A percentile compares a stretch with the other conserved stretches of the same genome.
Conservation (phyloP, 2,888 invertebrate species). For the Clistopyga incitator region DNA sequence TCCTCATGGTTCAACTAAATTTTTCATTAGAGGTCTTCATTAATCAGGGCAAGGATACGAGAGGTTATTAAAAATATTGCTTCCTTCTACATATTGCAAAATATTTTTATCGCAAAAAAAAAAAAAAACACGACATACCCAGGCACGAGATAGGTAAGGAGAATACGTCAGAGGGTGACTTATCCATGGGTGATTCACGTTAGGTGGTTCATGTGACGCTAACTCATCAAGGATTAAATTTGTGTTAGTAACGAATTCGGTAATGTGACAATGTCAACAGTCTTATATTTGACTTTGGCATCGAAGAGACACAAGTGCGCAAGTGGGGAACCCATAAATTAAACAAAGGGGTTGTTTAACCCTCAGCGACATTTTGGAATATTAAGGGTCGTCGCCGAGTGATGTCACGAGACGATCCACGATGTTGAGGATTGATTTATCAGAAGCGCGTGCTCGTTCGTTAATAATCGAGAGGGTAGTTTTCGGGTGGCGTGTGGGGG, state of each 20-base stretch:
- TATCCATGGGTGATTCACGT: neutral
- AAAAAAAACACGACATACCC: no score
- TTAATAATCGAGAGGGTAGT: slow-evolving; percentile 39
- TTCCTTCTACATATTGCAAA: no score
- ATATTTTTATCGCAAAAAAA: no score
- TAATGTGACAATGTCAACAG: neutral
- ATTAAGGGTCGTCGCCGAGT: neutral
- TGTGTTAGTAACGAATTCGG: no score
- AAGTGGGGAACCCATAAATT: neutral
- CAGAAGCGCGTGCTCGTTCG: slow-evolving; percentile 33
- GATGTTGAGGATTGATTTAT: slow-evolving; percentile 25
- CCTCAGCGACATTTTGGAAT: neutral
- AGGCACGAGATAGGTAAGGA: no score
- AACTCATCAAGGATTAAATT: neutral
- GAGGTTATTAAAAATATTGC: neutral
- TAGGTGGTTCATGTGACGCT: neutral
- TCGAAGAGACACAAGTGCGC: neutral
- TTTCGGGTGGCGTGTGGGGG: no score
- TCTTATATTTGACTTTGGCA: neutral
- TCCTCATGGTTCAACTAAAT: neutral
- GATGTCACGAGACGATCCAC: neutral
- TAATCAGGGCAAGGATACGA: neutral
- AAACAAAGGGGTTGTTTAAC: neutral
- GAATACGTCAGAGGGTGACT: neutral
- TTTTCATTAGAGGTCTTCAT: neutral